phyloP scores from a whole-genome alignment of 2,888 invertebrate genomes.

The Agonopterix heracliana region DNA sequence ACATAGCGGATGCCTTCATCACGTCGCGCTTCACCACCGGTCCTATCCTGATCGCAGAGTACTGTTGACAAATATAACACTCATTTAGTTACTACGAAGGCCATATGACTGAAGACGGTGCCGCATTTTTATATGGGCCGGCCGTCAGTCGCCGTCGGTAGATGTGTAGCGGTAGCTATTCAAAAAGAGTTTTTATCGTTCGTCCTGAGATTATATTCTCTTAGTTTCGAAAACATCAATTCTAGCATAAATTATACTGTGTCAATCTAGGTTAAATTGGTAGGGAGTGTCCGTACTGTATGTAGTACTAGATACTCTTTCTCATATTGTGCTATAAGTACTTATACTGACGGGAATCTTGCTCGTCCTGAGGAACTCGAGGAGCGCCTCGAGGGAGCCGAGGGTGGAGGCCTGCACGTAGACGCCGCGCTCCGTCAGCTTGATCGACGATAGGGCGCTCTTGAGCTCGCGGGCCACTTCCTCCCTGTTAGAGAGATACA shows the following conservation, averaged over 20 bases:
- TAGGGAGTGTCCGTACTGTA: too few relatives aligned
- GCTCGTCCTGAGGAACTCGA: slow-evolving; percentile 93
- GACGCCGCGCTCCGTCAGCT: slow-evolving; percentile 93
- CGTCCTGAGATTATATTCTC: too few relatives aligned
- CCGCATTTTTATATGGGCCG: too few relatives aligned
- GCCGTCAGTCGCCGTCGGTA: too few relatives aligned
- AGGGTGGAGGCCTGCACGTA: slow-evolving; percentile 99
- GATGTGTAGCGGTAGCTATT: too few relatives aligned
- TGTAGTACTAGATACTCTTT: too few relatives aligned
- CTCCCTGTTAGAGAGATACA: slow-evolving; percentile 68
- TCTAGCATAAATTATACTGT: too few relatives aligned
- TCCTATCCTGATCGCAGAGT: slow-evolving; percentile 98
- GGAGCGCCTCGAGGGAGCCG: slow-evolving; percentile 96
- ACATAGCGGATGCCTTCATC: slow-evolving; percentile 99
- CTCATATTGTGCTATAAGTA: not conserved
- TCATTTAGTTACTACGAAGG: too few relatives aligned
- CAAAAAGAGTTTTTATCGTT: too few relatives aligned
- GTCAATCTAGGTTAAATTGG: too few relatives aligned
- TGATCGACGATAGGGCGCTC: slow-evolving; percentile 93
- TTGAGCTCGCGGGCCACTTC: slow-evolving; percentile 92
- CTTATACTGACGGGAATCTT: slow-evolving; percentile 92
- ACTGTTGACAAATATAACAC: slow-evolving; percentile 75
- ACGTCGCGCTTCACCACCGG: slow-evolving; percentile 99
- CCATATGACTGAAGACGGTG: too few relatives aligned
- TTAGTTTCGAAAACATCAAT: too few relatives aligned